Conservation (phyloP, 2,113 vertebrate genomes). For the Vulpes lagopus region DNA sequence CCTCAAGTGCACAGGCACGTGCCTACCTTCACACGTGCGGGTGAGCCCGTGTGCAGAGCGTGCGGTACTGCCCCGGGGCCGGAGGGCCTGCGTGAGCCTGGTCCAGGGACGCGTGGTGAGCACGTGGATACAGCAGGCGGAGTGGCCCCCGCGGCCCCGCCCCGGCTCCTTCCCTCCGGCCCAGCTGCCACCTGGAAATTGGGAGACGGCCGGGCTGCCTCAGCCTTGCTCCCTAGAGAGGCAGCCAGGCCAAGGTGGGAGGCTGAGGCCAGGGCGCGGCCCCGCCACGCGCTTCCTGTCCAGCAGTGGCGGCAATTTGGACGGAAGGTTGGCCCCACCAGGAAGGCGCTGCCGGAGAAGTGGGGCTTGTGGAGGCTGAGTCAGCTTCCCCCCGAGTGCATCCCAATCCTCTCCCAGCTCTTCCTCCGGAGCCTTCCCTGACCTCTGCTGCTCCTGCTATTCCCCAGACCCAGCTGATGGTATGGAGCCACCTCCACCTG, state of each 20-base stretch:
- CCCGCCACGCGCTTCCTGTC: not conserved
- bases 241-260: not conserved
- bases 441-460: not conserved
- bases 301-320: fast-evolving
- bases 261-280: not conserved
- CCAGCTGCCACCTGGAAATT: slow-evolving; percentile 42
- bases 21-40: not conserved
- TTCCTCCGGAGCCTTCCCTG: not conserved
- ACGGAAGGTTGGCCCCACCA: not conserved
- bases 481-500: too few relatives aligned
- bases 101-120: not conserved
- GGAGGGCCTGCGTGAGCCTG: not conserved
- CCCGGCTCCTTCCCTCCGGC: not conserved
- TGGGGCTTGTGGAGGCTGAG: not conserved
- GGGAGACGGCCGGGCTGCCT: not conserved
- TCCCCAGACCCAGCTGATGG: not conserved
- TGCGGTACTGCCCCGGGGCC: not conserved
- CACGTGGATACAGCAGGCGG: fast-evolving
- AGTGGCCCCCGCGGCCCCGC: fast-evolving
- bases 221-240: not conserved
- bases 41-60: not conserved
- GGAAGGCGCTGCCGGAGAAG: not conserved
- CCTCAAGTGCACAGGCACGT: fast-evolving
- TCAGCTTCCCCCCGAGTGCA: not conserved
- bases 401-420: not conserved